These are phyloP conservation scores for Chymomyza amoena DNA, from an alignment of 2,888 invertebrate species.

Conservation along the genomic window DNA sequence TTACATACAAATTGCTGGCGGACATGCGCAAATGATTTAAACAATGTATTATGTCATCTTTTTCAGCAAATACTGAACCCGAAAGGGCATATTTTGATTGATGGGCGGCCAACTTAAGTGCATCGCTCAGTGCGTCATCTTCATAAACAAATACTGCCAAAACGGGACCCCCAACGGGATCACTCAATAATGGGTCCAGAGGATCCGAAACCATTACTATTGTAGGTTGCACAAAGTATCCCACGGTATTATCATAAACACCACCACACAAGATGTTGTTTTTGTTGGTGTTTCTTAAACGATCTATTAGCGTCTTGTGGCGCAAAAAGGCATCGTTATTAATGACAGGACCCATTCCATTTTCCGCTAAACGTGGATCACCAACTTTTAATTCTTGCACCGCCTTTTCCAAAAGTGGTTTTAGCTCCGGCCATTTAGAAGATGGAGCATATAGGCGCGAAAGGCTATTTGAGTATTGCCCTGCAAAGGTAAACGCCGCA, in stretches of 20 bases:
- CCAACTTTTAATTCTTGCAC: conserved; percentile 24
- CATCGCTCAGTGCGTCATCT: conserved; percentile 30
- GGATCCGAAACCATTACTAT: conserved; percentile 27
- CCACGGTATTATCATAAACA: conserved; percentile 16
- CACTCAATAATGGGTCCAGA: conserved; percentile 27
- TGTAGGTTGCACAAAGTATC: conserved; percentile 30
- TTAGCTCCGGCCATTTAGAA: conserved; percentile 29
- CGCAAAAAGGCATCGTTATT: conserved; percentile 9
- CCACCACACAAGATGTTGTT: conserved; percentile 31
- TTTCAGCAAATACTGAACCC: conserved; percentile 35
- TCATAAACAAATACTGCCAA: conserved; percentile 33
- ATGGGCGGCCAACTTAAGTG: conserved; percentile 31
- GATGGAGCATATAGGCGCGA: conserved; percentile 39
- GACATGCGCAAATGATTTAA: conserved; percentile 34
- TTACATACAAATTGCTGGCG: conserved; percentile 40
- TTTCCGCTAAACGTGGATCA: conserved; percentile 18
- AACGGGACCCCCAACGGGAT: conserved; percentile 34
- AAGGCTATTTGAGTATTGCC: conserved; percentile 33
- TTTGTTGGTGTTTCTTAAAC: not conserved
- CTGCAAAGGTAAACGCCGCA: conserved; percentile 39
- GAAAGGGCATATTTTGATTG: conserved; percentile 32
- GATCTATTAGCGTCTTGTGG: conserved; percentile 21
- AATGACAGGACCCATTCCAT: conserved; percentile 32
- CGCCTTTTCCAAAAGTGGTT: conserved; percentile 7
- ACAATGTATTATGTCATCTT: conserved; percentile 31